Evolutionary conservation across 2,797 vertebrate species (phyloP), one percentile per base, ranked within the genome.

Genomic region (Tragopan temminckii): DNA sequence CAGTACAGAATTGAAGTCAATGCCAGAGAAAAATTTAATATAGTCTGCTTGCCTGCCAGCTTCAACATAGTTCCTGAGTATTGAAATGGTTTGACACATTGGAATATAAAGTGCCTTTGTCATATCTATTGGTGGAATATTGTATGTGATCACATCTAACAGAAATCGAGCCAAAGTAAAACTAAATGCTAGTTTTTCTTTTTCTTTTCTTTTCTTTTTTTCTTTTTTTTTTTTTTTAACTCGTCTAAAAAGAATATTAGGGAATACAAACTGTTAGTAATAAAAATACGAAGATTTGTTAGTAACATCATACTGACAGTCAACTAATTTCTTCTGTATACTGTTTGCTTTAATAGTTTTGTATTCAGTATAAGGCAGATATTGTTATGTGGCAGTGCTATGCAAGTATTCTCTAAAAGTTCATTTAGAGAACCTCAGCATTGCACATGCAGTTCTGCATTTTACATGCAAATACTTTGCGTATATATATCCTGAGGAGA

Each of bases 71-170:
- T 97, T 98, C 97, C 90, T 93, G 95, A 97, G 97, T 97, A 97
- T 95, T 98, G 97, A 98, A 98, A 98, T 98, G 95, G 94, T 98
- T 97, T 98, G 98, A 98, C 98, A 98, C 97, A 98, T 97, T 98
- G 98, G 98, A 98, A 98, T 98, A 97, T 97, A 98, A 98, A 98
- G 95, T 98, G 93, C 96, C 97, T 98, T 98, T 98, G 98, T 98
- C 98, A 97, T 98, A 98, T 98, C 97, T 98, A 97, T 98, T 95
- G 98, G 97, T 95, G 87, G 93, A 97, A 96, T 96, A 96, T 97
- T 98, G 97, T 97, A 96, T 95, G 87, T 95, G 96, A 98, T 98
- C 85, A 14, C 94, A 97, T 97, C 94, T 97, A 97, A 97, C 97
- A 97, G 98, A 98, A 97, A 95, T 95, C 92, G 96, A 95, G 94